Conservation (phyloP, 2,888 invertebrate species). For the Platycheirus rosarum region DNA sequence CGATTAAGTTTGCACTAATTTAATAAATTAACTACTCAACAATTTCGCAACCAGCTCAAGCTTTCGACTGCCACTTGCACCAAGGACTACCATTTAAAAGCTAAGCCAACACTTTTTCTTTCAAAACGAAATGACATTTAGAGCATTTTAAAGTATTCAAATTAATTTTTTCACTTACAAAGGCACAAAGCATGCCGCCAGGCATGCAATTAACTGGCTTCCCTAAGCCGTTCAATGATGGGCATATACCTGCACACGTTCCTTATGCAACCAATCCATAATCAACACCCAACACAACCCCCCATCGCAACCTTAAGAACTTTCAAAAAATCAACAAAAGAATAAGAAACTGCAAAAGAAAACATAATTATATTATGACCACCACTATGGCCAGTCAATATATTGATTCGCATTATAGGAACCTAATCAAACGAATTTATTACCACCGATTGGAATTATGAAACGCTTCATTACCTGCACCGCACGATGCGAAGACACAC, state of each 20-base stretch:
- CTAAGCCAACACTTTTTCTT: background rate
- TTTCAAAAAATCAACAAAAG: conserved; percentile 21
- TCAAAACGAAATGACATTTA: background rate
- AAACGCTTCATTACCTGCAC: conserved; percentile 14
- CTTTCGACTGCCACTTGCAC: background rate
- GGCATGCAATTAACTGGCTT: conserved; percentile 59
- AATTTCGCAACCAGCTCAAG: too few species aligned
- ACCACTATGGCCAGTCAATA: conserved; percentile 41
- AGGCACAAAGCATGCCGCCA: conserved; percentile 29
- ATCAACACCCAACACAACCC: conserved; percentile 8
- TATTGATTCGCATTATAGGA: conserved; percentile 62
- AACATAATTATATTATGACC: conserved; percentile 39
- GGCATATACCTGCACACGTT: background rate
- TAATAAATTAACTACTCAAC: too few species aligned
- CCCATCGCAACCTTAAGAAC: conserved; percentile 35
- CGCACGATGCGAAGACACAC: background rate
- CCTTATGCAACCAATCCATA: conserved; percentile 57
- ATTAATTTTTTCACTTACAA: background rate
- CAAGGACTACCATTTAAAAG: background rate
- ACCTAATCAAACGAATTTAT: conserved; percentile 56
- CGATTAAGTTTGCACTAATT: too few species aligned
- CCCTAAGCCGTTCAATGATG: conserved; percentile 51
- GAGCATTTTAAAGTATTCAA: background rate
- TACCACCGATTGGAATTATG: conserved; percentile 36
- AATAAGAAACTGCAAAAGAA: conserved; percentile 28